A percentile compares a stretch with the other conserved stretches of the same genome.
Evolutionary conservation across 2,888 invertebrate genomes (phyloP).

Genomic region (Leistus spinibarbis): DNA sequence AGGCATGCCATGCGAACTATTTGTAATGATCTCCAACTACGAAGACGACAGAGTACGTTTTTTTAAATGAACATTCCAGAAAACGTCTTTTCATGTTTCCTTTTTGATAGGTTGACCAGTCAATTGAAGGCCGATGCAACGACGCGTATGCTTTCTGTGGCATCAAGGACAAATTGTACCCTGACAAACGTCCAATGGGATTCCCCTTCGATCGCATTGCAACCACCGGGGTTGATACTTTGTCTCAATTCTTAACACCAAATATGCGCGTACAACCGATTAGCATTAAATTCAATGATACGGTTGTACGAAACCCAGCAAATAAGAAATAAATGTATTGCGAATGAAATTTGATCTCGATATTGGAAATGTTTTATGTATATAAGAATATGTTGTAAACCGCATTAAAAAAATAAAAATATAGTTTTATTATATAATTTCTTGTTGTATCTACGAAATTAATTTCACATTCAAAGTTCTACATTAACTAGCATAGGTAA

Average conservation of each 20-base stretch:
- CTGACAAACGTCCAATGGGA: slow-evolving; percentile 83
- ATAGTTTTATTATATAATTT: not conserved
- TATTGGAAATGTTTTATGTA: not conserved
- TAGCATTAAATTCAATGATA: slow-evolving; percentile 66
- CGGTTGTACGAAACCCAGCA: slow-evolving; percentile 49
- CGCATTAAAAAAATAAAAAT: not conserved
- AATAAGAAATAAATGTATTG: slow-evolving; percentile 1
- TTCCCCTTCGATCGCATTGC: slow-evolving; percentile 78
- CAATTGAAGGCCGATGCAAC: slow-evolving; percentile 64
- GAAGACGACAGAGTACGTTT: slow-evolving; percentile 66
- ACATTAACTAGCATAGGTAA: too few species aligned
- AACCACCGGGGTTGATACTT: slow-evolving; percentile 61
- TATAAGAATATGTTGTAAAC: not conserved
- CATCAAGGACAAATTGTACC: slow-evolving; percentile 75
- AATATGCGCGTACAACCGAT: slow-evolving; percentile 75
- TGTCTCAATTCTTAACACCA: slow-evolving; percentile 71
- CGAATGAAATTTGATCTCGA: not conserved
- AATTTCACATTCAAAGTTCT: too few species aligned
- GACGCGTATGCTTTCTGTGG: slow-evolving; percentile 84
- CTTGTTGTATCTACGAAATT: not conserved
- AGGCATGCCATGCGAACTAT: slow-evolving; percentile 72
- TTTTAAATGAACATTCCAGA: not conserved
- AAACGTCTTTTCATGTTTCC: not conserved
- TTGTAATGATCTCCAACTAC: slow-evolving; percentile 80
- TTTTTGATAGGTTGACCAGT: slow-evolving; percentile 60